Conservation (phyloP, 2,113 vertebrate species). For the Chionodraco myersi region DNA sequence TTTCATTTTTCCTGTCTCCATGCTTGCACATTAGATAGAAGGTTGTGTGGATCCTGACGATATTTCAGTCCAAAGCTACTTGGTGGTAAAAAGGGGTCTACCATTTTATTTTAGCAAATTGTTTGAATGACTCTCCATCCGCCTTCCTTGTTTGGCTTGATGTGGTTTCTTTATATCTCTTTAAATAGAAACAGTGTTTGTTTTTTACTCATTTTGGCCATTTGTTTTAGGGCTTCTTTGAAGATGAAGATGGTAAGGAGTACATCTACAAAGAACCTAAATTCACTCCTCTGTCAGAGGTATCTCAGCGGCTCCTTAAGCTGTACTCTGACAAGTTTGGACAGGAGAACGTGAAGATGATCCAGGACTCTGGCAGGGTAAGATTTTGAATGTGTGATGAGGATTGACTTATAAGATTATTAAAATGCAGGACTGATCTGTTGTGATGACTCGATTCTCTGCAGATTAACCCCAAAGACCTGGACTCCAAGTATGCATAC, state of each 20-base stretch:
- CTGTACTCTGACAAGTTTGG: constrained; percentile 99
- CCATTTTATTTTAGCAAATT: constrained; percentile 7
- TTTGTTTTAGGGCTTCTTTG: constrained; percentile 91
- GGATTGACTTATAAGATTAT: background rate
- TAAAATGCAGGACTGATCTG: background rate
- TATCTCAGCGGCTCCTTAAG: constrained; percentile 96
- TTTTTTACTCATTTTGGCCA: constrained; percentile 15
- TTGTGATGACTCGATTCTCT: background rate
- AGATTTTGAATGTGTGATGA: background rate
- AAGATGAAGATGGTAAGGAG: constrained; percentile 98
- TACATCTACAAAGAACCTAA: constrained; percentile 99
- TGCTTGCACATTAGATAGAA: constrained; percentile 30
- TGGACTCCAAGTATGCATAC: constrained; percentile 97
- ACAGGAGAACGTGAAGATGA: constrained; percentile 98
- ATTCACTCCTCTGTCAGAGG: constrained; percentile 95
- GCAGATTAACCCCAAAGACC: constrained; percentile 98
- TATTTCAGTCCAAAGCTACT: background rate
- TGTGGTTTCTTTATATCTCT: constrained; percentile 5
- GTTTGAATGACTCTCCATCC: constrained; percentile 29
- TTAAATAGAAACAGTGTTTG: background rate
- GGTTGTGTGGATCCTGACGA: constrained; percentile 31
- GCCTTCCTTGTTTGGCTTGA: constrained; percentile 31
- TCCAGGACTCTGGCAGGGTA: constrained; percentile 98
- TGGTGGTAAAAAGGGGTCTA: background rate
- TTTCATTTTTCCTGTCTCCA: constrained; percentile 26